phyloP scores from a whole-genome alignment of 2,888 invertebrate species.

The Drosophila quinaria region DNA sequence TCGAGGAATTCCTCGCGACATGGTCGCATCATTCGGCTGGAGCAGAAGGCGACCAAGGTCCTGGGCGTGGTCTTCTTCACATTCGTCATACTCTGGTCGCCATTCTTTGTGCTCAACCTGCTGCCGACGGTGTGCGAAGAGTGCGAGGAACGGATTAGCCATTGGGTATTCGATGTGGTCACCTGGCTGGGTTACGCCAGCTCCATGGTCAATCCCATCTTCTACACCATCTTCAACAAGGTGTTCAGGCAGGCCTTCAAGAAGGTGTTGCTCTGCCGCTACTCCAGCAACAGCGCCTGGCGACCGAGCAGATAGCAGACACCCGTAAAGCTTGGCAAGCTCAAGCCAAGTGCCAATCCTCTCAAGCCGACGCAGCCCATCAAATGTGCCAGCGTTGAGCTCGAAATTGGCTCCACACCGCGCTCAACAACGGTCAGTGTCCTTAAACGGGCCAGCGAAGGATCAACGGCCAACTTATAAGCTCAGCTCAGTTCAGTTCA shows the following conservation, averaged over 20 bases:
- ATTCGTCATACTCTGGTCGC: constrained; percentile 98
- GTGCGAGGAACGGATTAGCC: constrained; percentile 91
- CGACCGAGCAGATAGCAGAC: constrained; percentile 87
- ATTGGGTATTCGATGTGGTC: constrained; percentile 94
- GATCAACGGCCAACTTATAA: constrained; percentile 50
- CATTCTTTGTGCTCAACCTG: constrained; percentile 96
- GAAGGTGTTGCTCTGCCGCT: constrained; percentile 92
- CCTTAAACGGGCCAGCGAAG: constrained; percentile 40
- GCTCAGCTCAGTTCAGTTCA: constrained; percentile 6
- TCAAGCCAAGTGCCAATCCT: constrained; percentile 32
- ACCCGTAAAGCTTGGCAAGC: constrained; percentile 64
- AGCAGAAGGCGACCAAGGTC: constrained; percentile 98
- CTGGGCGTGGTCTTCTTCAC: constrained; percentile 97
- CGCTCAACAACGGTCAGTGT: constrained; percentile 30
- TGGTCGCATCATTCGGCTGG: constrained; percentile 93
- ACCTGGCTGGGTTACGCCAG: constrained; percentile 98
- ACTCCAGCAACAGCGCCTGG: constrained; percentile 88
- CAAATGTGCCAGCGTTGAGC: constrained; percentile 66
- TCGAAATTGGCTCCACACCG: constrained; percentile 42
- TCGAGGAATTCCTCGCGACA: constrained; percentile 93
- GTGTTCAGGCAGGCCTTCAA: constrained; percentile 96
- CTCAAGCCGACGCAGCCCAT: constrained; percentile 54
- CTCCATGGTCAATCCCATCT: constrained; percentile 97
- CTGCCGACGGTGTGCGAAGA: constrained; percentile 93
- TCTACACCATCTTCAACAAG: constrained; percentile 98